Percentiles rank a stretch among this genome's conserved stretches.
Conservation (phyloP, 2,888 invertebrate genomes). For the Nematopogon swammerdamellus region DNA sequence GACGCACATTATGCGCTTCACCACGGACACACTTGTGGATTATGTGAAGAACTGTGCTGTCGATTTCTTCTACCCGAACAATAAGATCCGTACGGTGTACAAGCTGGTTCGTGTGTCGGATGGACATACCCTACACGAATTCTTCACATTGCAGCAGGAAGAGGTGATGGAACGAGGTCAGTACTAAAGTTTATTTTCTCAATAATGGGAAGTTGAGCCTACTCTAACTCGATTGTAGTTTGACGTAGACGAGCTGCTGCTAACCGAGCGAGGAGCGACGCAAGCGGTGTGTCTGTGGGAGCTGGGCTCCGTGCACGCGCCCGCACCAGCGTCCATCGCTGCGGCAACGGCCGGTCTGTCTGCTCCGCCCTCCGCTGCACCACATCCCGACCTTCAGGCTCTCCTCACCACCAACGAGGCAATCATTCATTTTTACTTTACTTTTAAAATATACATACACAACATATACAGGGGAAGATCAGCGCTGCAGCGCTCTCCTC, state of each 20-base stretch:
- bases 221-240: too few relatives aligned
- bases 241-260: constrained; percentile 27
- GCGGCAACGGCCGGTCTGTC: constrained; percentile 42
- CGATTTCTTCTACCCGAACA: constrained; percentile 38
- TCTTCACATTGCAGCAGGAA: constrained; percentile 35
- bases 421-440: not conserved
- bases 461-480: too few relatives aligned
- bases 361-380: constrained; percentile 22
- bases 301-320: constrained; percentile 37
- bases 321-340: constrained; percentile 33
- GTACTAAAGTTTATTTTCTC: not conserved
- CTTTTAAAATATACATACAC: not conserved
- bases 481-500: too few relatives aligned
- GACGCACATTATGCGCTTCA: constrained; percentile 29
- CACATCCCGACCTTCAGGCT: constrained; percentile 42
- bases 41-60: constrained; percentile 38
- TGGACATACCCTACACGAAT: constrained; percentile 35
- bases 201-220: too few relatives aligned
- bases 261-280: constrained; percentile 32
- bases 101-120: constrained; percentile 40
- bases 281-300: constrained; percentile 43
- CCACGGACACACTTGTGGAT: constrained; percentile 38
- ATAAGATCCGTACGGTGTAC: constrained; percentile 13
- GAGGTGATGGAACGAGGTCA: constrained; percentile 25
- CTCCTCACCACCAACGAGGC: constrained; percentile 40